Evolutionary conservation across 2,113 vertebrate genomes (phyloP).

Genomic region (Phyllopteryx taeniolatus): DNA sequence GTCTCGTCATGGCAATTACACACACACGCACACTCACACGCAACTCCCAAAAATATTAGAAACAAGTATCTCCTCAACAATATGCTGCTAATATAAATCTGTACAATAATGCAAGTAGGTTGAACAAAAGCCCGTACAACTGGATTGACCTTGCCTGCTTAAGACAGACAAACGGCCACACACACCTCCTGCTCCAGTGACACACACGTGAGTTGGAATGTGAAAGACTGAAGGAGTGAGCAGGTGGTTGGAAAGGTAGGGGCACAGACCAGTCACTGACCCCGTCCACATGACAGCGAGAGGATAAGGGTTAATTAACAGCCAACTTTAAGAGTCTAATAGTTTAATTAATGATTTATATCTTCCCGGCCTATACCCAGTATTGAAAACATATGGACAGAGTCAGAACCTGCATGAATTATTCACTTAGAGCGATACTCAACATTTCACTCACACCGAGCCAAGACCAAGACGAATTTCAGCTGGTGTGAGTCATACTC

Average conservation of each 20-base stretch:
- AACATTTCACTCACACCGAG: slow-evolving; percentile 44
- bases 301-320: slow-evolving; percentile 72
- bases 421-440: slow-evolving; percentile 49
- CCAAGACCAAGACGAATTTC: slow-evolving; percentile 30
- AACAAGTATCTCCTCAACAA: slow-evolving; percentile 29
- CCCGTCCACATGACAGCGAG: slow-evolving; percentile 41
- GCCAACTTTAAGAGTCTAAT: slow-evolving; percentile 57
- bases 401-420: slow-evolving; percentile 58
- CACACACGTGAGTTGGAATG: slow-evolving; percentile 12
- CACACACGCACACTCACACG: slow-evolving; percentile 44
- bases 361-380: slow-evolving; percentile 52
- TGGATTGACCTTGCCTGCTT: slow-evolving; percentile 8
- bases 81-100: neutral
- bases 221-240: slow-evolving; percentile 29
- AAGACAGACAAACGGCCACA: slow-evolving; percentile 11
- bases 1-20: slow-evolving; percentile 79
- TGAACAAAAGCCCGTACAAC: neutral
- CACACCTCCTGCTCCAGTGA: slow-evolving; percentile 1
- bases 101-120: slow-evolving; percentile 1
- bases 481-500: neutral
- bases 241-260: slow-evolving; percentile 57
- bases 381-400: slow-evolving; percentile 64
- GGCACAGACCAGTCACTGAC: slow-evolving; percentile 49
- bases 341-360: slow-evolving; percentile 72
- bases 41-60: slow-evolving; percentile 15